Percentiles rank a stretch among this genome's conserved stretches.
Evolutionary conservation across 2,113 vertebrate genomes (phyloP).

Genomic region (Chloebia gouldiae): DNA sequence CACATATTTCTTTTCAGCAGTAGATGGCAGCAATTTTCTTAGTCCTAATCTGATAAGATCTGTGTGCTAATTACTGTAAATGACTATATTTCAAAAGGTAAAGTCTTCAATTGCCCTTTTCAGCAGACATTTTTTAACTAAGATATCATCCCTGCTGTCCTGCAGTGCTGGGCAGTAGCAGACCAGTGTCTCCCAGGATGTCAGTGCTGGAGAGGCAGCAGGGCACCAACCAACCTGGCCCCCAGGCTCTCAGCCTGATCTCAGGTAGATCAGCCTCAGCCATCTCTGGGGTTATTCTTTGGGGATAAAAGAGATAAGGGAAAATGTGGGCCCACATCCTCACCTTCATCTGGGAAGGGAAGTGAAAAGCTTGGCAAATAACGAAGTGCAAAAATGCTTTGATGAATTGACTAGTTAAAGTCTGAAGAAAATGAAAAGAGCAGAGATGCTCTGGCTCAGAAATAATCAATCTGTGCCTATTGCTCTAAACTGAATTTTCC

Average conservation of each 20-base stretch:
- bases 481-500: neutral
- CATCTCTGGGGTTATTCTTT: neutral
- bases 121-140: neutral
- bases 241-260: fast-evolving
- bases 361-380: neutral
- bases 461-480: neutral
- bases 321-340: neutral
- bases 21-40: constrained; percentile 72
- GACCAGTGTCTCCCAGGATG: neutral
- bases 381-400: neutral
- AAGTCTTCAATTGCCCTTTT: neutral
- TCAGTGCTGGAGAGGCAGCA: fast-evolving
- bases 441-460: neutral
- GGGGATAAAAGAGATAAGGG: neutral
- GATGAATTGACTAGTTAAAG: neutral
- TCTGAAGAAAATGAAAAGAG: constrained; percentile 17
- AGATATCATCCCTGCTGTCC: neutral
- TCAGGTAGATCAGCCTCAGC: neutral
- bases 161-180: neutral
- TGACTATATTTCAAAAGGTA: neutral
- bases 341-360: neutral
- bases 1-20: constrained; percentile 52
- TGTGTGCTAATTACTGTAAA: neutral
- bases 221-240: neutral
- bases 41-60: neutral